These are phyloP conservation scores for Dioctria linearis DNA, from an alignment of 2,888 invertebrate species.

Conservation along the genomic window DNA sequence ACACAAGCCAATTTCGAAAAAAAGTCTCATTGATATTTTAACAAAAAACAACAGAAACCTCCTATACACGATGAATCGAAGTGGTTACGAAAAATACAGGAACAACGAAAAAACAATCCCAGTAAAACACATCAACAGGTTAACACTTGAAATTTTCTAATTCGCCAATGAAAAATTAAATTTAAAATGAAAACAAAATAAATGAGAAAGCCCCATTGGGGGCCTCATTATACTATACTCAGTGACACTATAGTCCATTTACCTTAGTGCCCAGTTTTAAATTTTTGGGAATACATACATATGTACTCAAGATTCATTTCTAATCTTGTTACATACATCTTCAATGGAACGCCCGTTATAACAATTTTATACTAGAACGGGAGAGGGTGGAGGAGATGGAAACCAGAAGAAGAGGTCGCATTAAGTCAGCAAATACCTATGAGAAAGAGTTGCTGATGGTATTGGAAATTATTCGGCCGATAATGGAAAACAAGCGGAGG, in stretches of 20 bases:
- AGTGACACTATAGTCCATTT: conserved; percentile 47
- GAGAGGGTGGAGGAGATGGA: not conserved
- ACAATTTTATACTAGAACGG: not conserved
- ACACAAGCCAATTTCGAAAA: not conserved
- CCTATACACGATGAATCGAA: conserved; percentile 11
- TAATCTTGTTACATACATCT: conserved; percentile 22
- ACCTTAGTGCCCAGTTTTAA: conserved; percentile 1
- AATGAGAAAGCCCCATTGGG: conserved; percentile 43
- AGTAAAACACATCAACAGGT: conserved; percentile 40
- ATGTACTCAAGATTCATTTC: conserved; percentile 18
- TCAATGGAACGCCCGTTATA: conserved; percentile 12
- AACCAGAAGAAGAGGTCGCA: not conserved
- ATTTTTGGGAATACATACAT: conserved; percentile 6
- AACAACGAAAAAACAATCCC: conserved; percentile 18
- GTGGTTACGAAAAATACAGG: conserved; percentile 14
- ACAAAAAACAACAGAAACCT: not conserved
- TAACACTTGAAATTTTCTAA: conserved; percentile 49
- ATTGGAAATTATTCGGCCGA: conserved; percentile 26
- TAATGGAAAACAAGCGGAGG: conserved; percentile 46
- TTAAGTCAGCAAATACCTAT: not conserved
- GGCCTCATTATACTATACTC: conserved; percentile 11
- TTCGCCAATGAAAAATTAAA: conserved; percentile 41
- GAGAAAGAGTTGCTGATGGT: not conserved
- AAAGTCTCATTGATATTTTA: not conserved
- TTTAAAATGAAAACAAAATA: conserved; percentile 33